Evolutionary conservation across 2,888 invertebrate genomes (phyloP), one percentile per base, ranked within the genome.

Genomic region (Onthophagus sagittarius): DNA sequence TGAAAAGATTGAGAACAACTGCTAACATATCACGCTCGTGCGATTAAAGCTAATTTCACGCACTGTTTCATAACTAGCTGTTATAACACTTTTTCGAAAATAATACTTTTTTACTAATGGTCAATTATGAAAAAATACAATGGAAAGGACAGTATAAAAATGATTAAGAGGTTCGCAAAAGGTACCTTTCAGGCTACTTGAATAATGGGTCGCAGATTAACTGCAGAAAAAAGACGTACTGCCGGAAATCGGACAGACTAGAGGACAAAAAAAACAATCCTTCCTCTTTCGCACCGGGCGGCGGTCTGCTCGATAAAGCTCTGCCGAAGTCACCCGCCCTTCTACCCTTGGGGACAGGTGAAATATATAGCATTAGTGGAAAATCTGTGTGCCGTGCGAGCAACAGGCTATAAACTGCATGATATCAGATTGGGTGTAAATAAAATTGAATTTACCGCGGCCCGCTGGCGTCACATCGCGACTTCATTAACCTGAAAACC

Each of bases 351-450:
- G 39, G 67, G 67, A 67, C 67, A 67, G 67, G 67, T 67, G 67
- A 67, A 32, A 67, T 67, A 67, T 67, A 67, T 67, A 31, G 67
- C 67, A 67, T 67, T 67, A 67, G 67, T 67, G 67, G 67, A 67
- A 23, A 31, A 67, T 67, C 67, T 32, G 67, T 53, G 39, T 53
- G 67, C 67, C 15, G 23, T 32, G 67, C 23, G 15, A 67, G 67
- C 67, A 67, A 67, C 67, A 67, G 67, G 67, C 67, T 67, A 67
- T 67, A 67, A 67, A 67, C 23, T 67, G 67, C 67, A 67, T 23
- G 67, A 67, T 67, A 67, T 67, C 67, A 31, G 67, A 67, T 67
- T 67, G 67, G n/a, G 67, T 67, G 32, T 67, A 67, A 67, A 67
- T 67, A 67, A 67, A 67, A 32, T 67, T 32, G 67, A 67, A 67